phyloP scores from a whole-genome alignment of 2,113 vertebrate species.

The Cacatua alba region DNA sequence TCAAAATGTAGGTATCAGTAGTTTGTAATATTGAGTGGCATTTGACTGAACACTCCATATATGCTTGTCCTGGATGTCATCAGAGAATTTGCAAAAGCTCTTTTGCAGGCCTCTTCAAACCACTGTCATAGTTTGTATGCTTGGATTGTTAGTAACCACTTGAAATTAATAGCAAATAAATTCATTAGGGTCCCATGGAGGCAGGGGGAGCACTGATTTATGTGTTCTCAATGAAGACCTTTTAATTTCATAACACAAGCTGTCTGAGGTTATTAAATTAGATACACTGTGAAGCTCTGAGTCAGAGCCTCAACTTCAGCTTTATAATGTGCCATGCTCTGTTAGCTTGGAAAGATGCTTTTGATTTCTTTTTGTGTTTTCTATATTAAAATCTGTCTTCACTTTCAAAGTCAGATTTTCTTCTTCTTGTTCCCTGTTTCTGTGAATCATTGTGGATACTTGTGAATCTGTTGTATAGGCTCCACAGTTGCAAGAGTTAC shows the following conservation, averaged over 20 bases:
- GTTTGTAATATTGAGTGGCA: neutral
- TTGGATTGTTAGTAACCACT: neutral
- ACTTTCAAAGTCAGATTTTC: constrained; percentile 6
- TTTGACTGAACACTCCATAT: neutral
- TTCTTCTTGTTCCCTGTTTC: neutral
- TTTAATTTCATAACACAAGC: neutral
- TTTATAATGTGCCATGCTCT: neutral
- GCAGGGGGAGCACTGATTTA: neutral
- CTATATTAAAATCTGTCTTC: neutral
- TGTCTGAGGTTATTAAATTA: neutral
- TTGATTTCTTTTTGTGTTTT: neutral
- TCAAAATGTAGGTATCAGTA: neutral
- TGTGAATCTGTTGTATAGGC: neutral
- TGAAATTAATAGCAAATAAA: neutral
- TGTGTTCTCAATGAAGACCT: neutral
- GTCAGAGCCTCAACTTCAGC: neutral
- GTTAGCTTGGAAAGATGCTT: neutral
- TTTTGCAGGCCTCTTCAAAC: neutral
- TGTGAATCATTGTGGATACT: neutral
- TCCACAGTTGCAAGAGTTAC: neutral
- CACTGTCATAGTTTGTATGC: neutral
- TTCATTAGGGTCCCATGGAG: neutral
- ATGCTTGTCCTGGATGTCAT: neutral
- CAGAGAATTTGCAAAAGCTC: neutral
- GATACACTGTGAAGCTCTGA: neutral